A percentile compares a stretch with the other conserved stretches of the same genome.
Conservation (phyloP, 2,797 vertebrate genomes). For the Sorex maritimensis region DNA sequence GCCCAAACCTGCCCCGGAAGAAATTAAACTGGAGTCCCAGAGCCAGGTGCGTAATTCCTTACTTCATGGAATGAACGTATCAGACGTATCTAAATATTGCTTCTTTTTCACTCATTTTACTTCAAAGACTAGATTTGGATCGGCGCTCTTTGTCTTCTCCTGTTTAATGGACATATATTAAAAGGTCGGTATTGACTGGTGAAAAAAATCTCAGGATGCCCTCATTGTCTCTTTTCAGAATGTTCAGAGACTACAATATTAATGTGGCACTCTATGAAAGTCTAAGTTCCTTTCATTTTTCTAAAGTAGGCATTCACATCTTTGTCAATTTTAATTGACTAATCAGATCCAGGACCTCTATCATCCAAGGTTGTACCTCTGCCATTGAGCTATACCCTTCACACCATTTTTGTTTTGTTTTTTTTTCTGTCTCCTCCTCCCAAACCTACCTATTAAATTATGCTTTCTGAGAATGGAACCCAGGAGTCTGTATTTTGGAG, state of each 20-base stretch:
- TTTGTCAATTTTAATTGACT: neutral
- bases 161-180: neutral
- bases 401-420: neutral
- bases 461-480: conserved; percentile 7
- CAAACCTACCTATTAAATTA: conserved; percentile 15
- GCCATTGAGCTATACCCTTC: neutral
- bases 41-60: conserved; percentile 89
- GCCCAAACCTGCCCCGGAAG: conserved; percentile 86
- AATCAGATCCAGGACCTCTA: neutral
- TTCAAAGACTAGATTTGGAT: conserved; percentile 35
- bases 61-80: conserved; percentile 22
- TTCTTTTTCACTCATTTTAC: conserved; percentile 17
- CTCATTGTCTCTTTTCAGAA: conserved; percentile 33
- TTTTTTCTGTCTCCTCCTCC: neutral
- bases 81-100: neutral
- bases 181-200: neutral
- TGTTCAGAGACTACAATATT: neutral
- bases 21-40: conserved; percentile 89
- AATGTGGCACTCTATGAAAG: conserved; percentile 16
- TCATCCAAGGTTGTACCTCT: neutral
- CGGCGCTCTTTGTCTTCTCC: conserved; percentile 13
- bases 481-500: conserved; percentile 59
- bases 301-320: conserved; percentile 54
- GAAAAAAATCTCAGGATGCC: conserved; percentile 25
- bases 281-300: conserved; percentile 25